These are phyloP conservation scores for Marronus borbonicus DNA, from an alignment of 2,888 invertebrate species.

Conservation along the genomic window DNA sequence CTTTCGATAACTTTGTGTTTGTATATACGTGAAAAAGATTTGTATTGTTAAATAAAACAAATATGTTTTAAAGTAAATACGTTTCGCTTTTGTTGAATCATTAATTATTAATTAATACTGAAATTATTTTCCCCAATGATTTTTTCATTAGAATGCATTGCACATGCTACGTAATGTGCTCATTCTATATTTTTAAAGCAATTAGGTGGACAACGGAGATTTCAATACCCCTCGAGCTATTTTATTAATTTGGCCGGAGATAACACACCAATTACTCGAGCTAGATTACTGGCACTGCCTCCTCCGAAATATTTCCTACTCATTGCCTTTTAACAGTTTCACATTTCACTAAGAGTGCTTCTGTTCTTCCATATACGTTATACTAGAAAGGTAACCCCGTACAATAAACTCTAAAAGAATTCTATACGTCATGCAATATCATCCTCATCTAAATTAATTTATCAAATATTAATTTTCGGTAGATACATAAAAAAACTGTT, in stretches of 20 bases:
- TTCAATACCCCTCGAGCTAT: constrained; percentile 26
- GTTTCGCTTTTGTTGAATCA: too few species aligned
- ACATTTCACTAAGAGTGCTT: constrained; percentile 33
- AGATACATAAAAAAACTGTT: constrained; percentile 34
- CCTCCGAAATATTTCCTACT: constrained; percentile 14
- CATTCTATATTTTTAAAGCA: not conserved
- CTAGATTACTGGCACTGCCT: constrained; percentile 27
- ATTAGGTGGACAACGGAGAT: constrained; percentile 1
- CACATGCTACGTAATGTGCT: too few species aligned
- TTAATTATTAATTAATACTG: too few species aligned
- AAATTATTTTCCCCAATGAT: too few species aligned
- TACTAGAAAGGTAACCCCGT: constrained; percentile 37
- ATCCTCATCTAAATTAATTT: constrained; percentile 45
- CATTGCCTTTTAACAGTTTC: constrained; percentile 38
- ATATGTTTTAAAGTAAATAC: too few species aligned
- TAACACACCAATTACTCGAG: constrained; percentile 33
- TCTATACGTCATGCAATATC: constrained; percentile 40
- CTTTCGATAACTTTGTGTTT: too few species aligned
- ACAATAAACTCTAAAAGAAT: constrained; percentile 33
- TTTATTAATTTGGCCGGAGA: constrained; percentile 32
- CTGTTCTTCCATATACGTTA: constrained; percentile 34
- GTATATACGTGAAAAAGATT: too few species aligned
- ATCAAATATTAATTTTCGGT: constrained; percentile 48
- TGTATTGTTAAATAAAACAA: too few species aligned
- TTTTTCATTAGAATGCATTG: not conserved